Conservation (phyloP, 2,113 vertebrate species). For the Orthonyx spaldingii region DNA sequence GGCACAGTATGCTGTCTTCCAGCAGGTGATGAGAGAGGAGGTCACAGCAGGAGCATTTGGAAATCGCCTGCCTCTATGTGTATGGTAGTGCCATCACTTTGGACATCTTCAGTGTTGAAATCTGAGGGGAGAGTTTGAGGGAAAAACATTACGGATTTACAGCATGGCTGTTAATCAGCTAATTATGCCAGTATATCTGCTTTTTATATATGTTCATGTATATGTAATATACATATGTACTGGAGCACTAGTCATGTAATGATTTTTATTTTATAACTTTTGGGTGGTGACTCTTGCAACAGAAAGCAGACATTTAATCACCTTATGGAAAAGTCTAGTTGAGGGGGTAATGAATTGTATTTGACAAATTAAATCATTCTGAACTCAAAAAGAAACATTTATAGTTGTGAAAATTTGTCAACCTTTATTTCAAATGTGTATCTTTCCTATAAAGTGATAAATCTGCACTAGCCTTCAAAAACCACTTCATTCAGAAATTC, state of each 20-base stretch:
- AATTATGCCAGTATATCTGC: background rate
- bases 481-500: background rate
- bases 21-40: background rate
- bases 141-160: background rate
- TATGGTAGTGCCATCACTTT: background rate
- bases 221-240: background rate
- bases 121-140: background rate
- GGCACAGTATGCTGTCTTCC: background rate
- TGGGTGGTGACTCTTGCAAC: background rate
- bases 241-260: background rate
- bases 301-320: background rate
- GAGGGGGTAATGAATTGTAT: background rate
- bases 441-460: background rate
- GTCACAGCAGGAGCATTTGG: background rate
- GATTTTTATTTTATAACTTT: background rate
- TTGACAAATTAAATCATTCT: background rate
- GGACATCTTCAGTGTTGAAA: background rate
- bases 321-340: background rate
- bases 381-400: background rate
- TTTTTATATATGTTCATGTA: background rate
- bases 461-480: background rate
- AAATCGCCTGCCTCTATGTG: background rate
- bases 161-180: background rate
- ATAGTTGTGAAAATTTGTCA: background rate
- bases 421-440: background rate